phyloP scores from a whole-genome alignment of 2,113 vertebrate species.

The Centropus bengalensis region DNA sequence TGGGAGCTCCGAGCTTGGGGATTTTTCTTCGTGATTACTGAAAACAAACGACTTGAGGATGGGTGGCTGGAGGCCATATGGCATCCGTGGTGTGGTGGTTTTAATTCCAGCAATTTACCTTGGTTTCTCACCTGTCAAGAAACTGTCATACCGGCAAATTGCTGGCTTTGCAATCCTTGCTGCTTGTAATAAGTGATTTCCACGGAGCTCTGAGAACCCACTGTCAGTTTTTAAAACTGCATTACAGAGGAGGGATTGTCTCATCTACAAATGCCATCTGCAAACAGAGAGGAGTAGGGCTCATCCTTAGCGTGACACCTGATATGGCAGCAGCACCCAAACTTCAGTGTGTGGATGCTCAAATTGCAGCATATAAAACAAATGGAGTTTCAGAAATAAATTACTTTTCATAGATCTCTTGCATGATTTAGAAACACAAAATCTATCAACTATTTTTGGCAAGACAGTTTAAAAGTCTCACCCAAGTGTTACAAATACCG shows the following conservation, averaged over 20 bases:
- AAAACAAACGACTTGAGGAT: neutral
- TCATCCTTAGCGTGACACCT: neutral
- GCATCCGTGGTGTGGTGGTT: neutral
- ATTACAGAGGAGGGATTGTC: neutral
- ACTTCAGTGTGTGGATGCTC: neutral
- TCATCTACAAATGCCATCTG: neutral
- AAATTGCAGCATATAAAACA: constrained; percentile 27
- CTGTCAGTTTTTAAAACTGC: neutral
- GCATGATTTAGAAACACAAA: neutral
- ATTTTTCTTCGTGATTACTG: neutral
- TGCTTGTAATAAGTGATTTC: neutral
- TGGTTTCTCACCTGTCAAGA: neutral
- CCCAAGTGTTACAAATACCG: neutral
- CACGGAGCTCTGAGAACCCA: neutral
- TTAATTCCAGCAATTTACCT: neutral
- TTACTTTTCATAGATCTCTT: rapidly evolving
- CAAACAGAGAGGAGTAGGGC: neutral
- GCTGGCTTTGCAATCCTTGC: neutral
- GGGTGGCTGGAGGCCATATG: neutral
- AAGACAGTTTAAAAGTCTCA: neutral
- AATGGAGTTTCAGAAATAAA: neutral
- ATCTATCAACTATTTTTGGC: neutral
- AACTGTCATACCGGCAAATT: neutral
- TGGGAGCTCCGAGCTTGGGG: neutral
- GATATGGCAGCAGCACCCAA: neutral